These are phyloP conservation scores for Eulithis testata DNA, from an alignment of 2,888 invertebrate genomes.

Conservation along the genomic window DNA sequence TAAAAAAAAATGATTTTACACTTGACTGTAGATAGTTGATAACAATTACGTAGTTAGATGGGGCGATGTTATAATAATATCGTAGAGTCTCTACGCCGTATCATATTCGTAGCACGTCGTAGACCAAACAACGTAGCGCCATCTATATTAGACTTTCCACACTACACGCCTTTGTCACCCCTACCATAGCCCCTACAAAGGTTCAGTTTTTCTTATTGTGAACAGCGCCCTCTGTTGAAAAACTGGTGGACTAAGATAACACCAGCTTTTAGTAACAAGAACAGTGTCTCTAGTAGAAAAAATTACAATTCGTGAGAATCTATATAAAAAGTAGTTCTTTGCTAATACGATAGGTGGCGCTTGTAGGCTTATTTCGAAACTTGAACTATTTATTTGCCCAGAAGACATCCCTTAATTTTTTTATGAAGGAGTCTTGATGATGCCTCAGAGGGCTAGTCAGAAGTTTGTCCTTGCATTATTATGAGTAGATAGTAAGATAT, in stretches of 20 bases:
- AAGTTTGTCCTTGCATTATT: no score
- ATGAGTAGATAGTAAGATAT: no score
- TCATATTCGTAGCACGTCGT: conserved; percentile 15
- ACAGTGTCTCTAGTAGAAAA: conserved; percentile 10
- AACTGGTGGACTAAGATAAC: not conserved
- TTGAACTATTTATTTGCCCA: no score
- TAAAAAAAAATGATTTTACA: no score
- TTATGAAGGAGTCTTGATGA: no score
- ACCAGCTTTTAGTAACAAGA: not conserved
- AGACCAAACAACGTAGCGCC: conserved; percentile 9
- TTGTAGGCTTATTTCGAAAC: not conserved
- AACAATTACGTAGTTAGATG: no score
- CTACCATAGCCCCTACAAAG: not conserved
- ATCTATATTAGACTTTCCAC: conserved; percentile 14
- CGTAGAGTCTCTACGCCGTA: conserved; percentile 19
- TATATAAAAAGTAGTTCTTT: not conserved
- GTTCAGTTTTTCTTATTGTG: not conserved
- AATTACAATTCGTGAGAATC: not conserved
- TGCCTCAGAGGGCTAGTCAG: no score
- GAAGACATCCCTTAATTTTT: no score
- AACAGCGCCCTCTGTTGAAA: conserved; percentile 11
- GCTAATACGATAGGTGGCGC: conserved; percentile 2
- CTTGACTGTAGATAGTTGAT: no score
- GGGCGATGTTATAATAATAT: no score
- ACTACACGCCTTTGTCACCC: not conserved